These are phyloP conservation scores for Cepaea nemoralis DNA, from an alignment of 1,140 invertebrate genomes.

Conservation along the genomic window DNA sequence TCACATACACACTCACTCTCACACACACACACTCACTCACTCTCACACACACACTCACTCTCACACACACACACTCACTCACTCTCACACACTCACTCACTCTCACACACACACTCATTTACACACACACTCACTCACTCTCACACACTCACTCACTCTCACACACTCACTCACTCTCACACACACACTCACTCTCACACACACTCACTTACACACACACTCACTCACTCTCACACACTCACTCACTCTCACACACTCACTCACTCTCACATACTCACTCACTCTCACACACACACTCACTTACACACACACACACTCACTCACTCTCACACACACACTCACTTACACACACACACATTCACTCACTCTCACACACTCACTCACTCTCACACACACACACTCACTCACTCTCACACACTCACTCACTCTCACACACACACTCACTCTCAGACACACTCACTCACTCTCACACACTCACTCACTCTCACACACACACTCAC, in stretches of 20 bases:
- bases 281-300: neutral
- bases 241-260: neutral
- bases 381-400: neutral
- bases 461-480: conserved; percentile 13
- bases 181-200: no score
- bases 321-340: neutral
- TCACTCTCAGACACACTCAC: neutral
- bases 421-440: neutral
- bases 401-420: neutral
- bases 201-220: neutral
- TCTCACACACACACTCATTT: no score
- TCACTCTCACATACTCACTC: neutral
- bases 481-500: neutral
- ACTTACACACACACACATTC: no score
- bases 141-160: neutral
- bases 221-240: neutral
- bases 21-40: neutral
- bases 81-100: no score
- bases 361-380: neutral
- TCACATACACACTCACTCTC: no score
- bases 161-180: no score
- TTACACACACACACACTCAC: conserved; percentile 11
- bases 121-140: neutral
- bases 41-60: neutral
- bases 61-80: neutral